Base-by-base conservation (phyloP, 1,140 invertebrate genomes). In the Brachionus sp. region DNA sequence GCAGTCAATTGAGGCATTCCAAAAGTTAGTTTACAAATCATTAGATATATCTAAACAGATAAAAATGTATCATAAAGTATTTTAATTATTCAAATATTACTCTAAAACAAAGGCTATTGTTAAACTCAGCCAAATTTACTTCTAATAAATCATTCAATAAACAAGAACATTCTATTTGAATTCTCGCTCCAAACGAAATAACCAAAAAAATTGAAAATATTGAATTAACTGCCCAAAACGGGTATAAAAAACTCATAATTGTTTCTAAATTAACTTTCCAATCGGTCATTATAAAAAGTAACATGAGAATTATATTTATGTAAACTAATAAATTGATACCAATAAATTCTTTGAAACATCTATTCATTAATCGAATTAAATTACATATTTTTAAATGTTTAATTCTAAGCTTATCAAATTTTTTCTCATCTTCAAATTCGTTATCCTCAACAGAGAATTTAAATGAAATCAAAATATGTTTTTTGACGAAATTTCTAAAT, bases 91-190 rank as follows among this genome's bases (percentile, higher is more conserved):
- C 3, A 29, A 29, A 29, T 1, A 3, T 29, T 29, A 80, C 77
- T 62, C 57, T 80, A 44, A 80, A 80, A 29, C 77, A 80, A 10
- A 80, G 6, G 33, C 77, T 80, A 25, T 57, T 80, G 10, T 46
- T 80, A 66, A 39, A 62, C 13, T 80, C n/a, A n/a, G 29, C 19
- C 13, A 80, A 19, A 42, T 57, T 37, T n/a, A 80, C 13, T 23
- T 62, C 35, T 1, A 80, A 23, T 42, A 80, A 25, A 42, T 62
- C 33, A 10, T 64, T 50, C 19, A 80, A 33, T 1, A 44, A n/a
- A 39, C n/a, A 10, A n/a, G 16, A 37, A 13, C 19, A 50, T 66
- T 62, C n/a, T 2, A 9, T 23, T 25, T 44, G 19, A 3, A 80
- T 42, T 35, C 9, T 44, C 13, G 50, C 13, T 1, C 46, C 77